Evolutionary conservation across 2,797 vertebrate species (phyloP), one percentile per base, ranked within the genome.

Genomic region (Fistularia tabacaria): DNA sequence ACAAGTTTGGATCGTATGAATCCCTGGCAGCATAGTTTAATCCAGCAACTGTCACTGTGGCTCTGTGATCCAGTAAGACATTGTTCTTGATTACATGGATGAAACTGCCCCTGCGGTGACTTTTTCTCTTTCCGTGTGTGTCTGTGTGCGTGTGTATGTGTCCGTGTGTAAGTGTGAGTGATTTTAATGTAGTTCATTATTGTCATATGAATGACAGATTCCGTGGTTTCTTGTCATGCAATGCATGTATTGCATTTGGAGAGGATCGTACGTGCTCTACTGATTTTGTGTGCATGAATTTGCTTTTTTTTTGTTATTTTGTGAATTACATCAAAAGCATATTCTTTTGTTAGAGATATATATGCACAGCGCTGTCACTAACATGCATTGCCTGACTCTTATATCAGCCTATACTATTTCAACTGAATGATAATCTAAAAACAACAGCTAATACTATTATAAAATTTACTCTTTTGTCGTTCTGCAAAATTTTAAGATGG

Each of bases 31-130:
- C 6, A 6, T 44, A 4, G 60, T 58, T 57, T 8, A 50, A 71
- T 54, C 44, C 56, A 70, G n/a, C 36, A 51, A 59, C 57, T 38
- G 14, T 52, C 46, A 46, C 15, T 50, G 36, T 73, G 63, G 55
- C 57, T 66, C 61, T 54, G 59, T 65, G 51, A 74, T 57, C 63
- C 54, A 55, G 47, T 63, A 51, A 56, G 15, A 61, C 8, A 5
- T 55, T n/a, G 50, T 50, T 54, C 48, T 69, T 42, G 64, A 69
- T 70, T 54, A 50, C 50, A 54, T 42, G 65, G 38, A 43, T 62
- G 47, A 62, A 64, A 64, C 65, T 46, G 52, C 47, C 63, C 59
- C 53, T 64, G n/a, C 2, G 9, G 63, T 10, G 49, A 3, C 8
- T 9, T 8, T 64, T 9, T 56, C 14, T 50, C 6, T 74, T 44